Evolutionary conservation across 2,888 invertebrate genomes (phyloP), one percentile per base, ranked within the genome.

Genomic region (Eilema depressum): DNA sequence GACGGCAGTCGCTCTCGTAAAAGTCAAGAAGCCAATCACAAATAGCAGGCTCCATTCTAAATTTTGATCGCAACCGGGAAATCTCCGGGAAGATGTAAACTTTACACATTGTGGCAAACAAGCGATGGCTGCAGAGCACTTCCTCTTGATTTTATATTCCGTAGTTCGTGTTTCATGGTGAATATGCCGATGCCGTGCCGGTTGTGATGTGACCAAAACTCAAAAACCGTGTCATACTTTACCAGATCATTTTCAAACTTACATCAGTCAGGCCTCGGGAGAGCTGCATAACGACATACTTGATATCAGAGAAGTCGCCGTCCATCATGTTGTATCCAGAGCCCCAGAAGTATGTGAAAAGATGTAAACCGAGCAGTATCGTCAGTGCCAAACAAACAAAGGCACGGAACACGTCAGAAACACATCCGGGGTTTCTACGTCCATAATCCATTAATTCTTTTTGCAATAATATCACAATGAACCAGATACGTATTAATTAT

Each of bases 221-320:
- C 20, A 41, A 2, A 12, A 10, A 41, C 17, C 33, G 33, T 33
- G 8, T n/a, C 12, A n/a, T 62, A 62, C 4, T 11, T 62, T 41
- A 41, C 20, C 8, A 53, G n/a, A n/a, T 2, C 17, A 41, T 41
- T 26, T 11, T 17, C 3, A 41, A 14, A 63, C 72, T 73, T 73
- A 93, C 95, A 91, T 94, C 94, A 4, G 92, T 83, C 25, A 95
- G 81, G 11, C 92, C 92, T 65, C 88, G 85, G 0, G 91, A 88
- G 5, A 95, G 89, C 77, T 95, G 93, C 89, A 91, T 87, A 14
- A 95, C 89, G 53, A 93, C 89, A 68, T 92, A 91, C 75, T 93
- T 93, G 67, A 94, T 87, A 25, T 94, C 92, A 0, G 89, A 86
- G 75, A 94, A 88, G 67, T 91, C 90, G 12, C 89, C 91, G 2